Percentiles rank a stretch among this genome's conserved stretches.
Evolutionary conservation across 1,140 invertebrate species (phyloP).

Genomic region (Pogonus chalceus): DNA sequence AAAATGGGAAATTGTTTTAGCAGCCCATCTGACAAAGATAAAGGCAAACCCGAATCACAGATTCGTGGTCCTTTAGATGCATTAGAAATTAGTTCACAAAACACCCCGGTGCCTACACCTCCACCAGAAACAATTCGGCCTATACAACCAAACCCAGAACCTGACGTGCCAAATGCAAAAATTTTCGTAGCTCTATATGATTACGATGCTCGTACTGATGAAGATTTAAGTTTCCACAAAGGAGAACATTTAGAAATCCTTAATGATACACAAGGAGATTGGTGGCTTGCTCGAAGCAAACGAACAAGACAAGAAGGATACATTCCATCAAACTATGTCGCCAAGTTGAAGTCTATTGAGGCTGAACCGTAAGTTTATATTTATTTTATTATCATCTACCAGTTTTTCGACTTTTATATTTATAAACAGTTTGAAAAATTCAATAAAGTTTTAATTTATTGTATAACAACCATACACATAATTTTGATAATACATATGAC

Average conservation of each 20-base stretch:
- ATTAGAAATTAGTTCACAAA: constrained; percentile 48
- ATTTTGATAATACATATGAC: no score
- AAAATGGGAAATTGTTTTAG: constrained; percentile 65
- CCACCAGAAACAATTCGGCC: constrained; percentile 51
- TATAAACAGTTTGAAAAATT: no score
- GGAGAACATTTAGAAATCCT: constrained; percentile 96
- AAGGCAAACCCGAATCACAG: constrained; percentile 51
- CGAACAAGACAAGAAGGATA: constrained; percentile 92
- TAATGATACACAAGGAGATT: constrained; percentile 96
- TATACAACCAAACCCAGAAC: constrained; percentile 49
- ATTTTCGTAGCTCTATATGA: constrained; percentile 97
- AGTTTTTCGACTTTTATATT: no score
- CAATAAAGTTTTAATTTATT: no score
- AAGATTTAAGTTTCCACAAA: constrained; percentile 96
- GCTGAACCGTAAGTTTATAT: constrained; percentile 89
- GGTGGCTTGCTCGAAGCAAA: constrained; percentile 97
- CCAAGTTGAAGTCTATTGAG: constrained; percentile 97
- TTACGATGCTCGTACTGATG: constrained; percentile 97
- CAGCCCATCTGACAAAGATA: constrained; percentile 51
- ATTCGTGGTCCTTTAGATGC: constrained; percentile 43
- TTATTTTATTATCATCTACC: constrained; percentile 6
- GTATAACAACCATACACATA: no score
- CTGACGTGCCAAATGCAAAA: constrained; percentile 59
- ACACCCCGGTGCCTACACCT: constrained; percentile 51
- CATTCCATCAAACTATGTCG: constrained; percentile 99